Evolutionary conservation across 2,113 vertebrate species (phyloP).

Genomic region (Larimichthys polyactis): DNA sequence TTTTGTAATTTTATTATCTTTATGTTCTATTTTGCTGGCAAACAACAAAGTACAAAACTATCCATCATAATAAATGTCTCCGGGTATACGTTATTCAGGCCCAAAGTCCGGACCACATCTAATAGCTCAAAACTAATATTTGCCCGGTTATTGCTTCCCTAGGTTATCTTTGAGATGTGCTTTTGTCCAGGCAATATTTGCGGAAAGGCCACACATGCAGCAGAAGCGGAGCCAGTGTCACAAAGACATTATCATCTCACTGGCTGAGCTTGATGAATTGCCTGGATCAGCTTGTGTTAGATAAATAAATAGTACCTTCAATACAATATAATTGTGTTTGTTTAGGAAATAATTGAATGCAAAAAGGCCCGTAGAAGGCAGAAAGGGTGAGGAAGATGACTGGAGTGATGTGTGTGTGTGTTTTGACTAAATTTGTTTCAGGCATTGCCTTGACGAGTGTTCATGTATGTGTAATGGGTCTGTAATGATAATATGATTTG

Average conservation of each 20-base stretch:
- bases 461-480: not conserved
- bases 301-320: conserved; percentile 26
- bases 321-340: conserved; percentile 55
- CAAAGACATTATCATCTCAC: conserved; percentile 38
- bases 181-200: conserved; percentile 33
- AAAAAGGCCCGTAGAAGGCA: not conserved
- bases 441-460: not conserved
- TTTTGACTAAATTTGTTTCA: conserved; percentile 40
- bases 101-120: not conserved
- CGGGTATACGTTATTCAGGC: conserved; percentile 5
- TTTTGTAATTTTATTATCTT: conserved; percentile 6
- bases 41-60: conserved; percentile 23
- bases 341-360: conserved; percentile 24
- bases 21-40: conserved; percentile 1
- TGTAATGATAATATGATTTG: conserved; percentile 33
- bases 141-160: conserved; percentile 68
- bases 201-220: conserved; percentile 17
- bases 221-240: conserved; percentile 2
- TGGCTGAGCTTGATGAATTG: conserved; percentile 38
- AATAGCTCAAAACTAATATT: conserved; percentile 72
- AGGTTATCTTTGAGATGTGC: conserved; percentile 53
- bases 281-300: not conserved
- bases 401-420: not conserved
- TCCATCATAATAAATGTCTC: conserved; percentile 54
- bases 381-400: not conserved